phyloP scores from a whole-genome alignment of 2,888 invertebrate genomes.

The Drosophila acutilabella region DNA sequence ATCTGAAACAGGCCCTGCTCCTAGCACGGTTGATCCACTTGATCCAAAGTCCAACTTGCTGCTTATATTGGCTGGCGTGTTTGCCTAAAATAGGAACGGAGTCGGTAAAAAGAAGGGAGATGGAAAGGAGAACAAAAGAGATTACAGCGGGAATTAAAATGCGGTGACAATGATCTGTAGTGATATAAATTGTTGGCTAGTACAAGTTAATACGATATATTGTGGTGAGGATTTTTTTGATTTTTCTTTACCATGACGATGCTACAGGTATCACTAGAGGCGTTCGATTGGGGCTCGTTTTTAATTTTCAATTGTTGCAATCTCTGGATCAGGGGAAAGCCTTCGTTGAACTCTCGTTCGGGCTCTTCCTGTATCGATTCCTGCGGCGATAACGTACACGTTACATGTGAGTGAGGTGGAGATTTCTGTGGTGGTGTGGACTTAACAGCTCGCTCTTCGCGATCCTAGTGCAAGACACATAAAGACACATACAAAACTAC shows the following conservation, averaged over 20 bases:
- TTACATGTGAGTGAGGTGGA: slow-evolving; percentile 88
- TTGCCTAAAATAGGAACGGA: slow-evolving; percentile 40
- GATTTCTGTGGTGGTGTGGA: slow-evolving; percentile 85
- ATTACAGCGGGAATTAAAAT: not conserved
- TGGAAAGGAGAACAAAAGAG: not conserved
- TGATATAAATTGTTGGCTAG: slow-evolving; percentile 3
- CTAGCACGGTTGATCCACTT: slow-evolving; percentile 4
- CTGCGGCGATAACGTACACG: slow-evolving; percentile 87
- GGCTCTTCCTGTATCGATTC: slow-evolving; percentile 85
- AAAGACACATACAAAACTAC: slow-evolving; percentile 85
- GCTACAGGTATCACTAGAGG: slow-evolving; percentile 66
- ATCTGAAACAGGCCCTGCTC: not conserved
- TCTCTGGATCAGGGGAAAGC: slow-evolving; percentile 91
- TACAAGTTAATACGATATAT: not conserved
- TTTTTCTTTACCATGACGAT: slow-evolving; percentile 76
- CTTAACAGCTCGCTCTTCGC: slow-evolving; percentile 86
- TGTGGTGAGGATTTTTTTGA: slow-evolving; percentile 10
- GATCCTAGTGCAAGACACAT: slow-evolving; percentile 86
- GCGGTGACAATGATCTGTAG: not conserved
- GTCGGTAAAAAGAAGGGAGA: not conserved
- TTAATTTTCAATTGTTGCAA: slow-evolving; percentile 91
- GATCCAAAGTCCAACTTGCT: slow-evolving; percentile 72
- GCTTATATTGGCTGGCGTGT: slow-evolving; percentile 62
- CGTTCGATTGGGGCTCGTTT: slow-evolving; percentile 88
- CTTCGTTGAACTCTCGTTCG: slow-evolving; percentile 89